Conservation (phyloP, 2,888 invertebrate species). For the Pseudanteris insignis region DNA sequence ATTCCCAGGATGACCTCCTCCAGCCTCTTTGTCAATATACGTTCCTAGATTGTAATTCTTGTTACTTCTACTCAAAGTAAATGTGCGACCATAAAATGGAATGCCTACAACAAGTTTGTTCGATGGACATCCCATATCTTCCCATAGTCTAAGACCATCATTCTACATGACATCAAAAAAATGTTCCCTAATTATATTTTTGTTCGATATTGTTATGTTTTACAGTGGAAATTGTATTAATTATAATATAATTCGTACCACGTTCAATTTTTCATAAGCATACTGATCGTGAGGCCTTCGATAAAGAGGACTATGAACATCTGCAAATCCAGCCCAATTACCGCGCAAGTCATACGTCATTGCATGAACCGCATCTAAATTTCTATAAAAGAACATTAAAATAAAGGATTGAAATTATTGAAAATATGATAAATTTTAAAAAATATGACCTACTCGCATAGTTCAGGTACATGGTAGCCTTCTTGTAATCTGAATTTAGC, state of each 20-base stretch:
- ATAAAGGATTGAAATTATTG: not conserved
- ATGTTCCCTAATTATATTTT: no score
- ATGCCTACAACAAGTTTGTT: constrained; percentile 89
- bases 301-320: constrained; percentile 87
- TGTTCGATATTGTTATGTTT: no score
- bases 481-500: constrained; percentile 88
- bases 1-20: constrained; percentile 85
- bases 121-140: constrained; percentile 86
- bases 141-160: constrained; percentile 88
- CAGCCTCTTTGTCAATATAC: constrained; percentile 90
- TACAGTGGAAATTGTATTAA: no score
- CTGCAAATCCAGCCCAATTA: constrained; percentile 92
- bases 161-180: no score
- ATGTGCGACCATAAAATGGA: constrained; percentile 89
- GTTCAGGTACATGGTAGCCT: constrained; percentile 89
- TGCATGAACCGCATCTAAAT: constrained; percentile 82
- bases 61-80: constrained; percentile 82
- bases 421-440: not conserved
- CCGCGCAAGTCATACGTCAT: constrained; percentile 89
- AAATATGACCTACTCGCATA: constrained; percentile 80
- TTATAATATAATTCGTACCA: constrained; percentile 73
- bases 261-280: constrained; percentile 89
- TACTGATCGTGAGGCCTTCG: constrained; percentile 87
- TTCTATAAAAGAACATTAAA: constrained; percentile 70
- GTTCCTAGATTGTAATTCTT: constrained; percentile 85